phyloP scores from a whole-genome alignment of 1,140 invertebrate species.

The Homalodisca vitripennis region DNA sequence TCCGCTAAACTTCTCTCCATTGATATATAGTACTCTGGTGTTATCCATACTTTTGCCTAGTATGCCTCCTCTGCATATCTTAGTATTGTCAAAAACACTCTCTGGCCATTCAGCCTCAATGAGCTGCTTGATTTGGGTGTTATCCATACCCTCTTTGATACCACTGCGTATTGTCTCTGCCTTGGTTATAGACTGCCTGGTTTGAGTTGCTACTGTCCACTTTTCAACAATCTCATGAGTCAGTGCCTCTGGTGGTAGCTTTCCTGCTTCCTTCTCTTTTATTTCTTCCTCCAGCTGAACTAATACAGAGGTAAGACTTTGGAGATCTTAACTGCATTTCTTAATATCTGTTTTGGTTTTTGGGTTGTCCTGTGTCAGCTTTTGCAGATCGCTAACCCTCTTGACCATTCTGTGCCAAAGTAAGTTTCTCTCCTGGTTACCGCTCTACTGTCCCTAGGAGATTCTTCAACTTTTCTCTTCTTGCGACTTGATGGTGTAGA shows the following conservation, averaged over 20 bases:
- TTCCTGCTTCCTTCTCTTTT: background rate
- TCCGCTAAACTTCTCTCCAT: background rate
- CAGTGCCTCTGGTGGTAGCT: background rate
- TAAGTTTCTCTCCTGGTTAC: background rate
- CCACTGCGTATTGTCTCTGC: background rate
- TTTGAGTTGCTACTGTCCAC: background rate
- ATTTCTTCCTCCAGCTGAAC: background rate
- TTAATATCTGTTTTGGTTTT: background rate
- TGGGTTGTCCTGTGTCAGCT: background rate
- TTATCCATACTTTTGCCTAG: background rate
- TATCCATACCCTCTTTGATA: background rate
- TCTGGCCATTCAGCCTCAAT: too few species aligned
- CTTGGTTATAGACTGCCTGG: background rate
- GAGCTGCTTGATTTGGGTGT: background rate
- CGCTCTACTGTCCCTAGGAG: background rate
- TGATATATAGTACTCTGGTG: background rate
- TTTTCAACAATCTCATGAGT: background rate
- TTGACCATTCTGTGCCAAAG: background rate
- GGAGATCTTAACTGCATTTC: background rate
- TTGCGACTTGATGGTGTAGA: background rate
- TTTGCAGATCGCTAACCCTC: background rate
- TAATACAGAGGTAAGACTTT: background rate
- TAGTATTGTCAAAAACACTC: too few species aligned
- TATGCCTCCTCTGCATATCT: background rate
- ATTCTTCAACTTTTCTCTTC: background rate